These are phyloP conservation scores for Caenorhabditis sinica DNA, from an alignment of 2,888 invertebrate species.

Conservation along the genomic window DNA sequence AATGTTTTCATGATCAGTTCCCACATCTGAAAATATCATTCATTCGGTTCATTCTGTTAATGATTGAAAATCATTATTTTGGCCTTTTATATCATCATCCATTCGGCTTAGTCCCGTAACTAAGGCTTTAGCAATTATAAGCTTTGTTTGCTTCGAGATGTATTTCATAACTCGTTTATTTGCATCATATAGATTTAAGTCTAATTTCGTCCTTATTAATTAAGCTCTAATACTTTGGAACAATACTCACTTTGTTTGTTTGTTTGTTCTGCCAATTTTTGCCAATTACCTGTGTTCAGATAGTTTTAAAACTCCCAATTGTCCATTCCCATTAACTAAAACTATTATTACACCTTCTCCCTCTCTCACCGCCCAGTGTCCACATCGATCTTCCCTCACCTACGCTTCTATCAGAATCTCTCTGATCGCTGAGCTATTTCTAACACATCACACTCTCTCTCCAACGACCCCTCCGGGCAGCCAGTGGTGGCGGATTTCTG, in stretches of 20 bases:
- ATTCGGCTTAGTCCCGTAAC: no score
- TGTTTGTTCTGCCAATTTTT: background rate
- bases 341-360: constrained; percentile 31
- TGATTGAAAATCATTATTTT: no score
- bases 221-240: background rate
- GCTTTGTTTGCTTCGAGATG: no score
- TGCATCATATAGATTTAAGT: no score
- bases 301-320: constrained; percentile 9
- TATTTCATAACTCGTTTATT: no score
- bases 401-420: constrained; percentile 48
- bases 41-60: no score
- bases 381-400: constrained; percentile 47
- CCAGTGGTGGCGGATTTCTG: constrained; percentile 62
- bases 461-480: constrained; percentile 25
- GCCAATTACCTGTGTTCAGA: constrained; percentile 2
- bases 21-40: background rate
- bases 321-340: constrained; percentile 42
- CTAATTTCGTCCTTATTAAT: no score
- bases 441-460: constrained; percentile 47
- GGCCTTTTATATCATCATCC: no score
- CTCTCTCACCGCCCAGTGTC: constrained; percentile 27
- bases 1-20: background rate
- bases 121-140: no score
- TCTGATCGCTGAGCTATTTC: constrained; percentile 24
- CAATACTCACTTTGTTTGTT: constrained; percentile 9